phyloP scores from a whole-genome alignment of 2,888 invertebrate species.

The Hymenopus coronatus region DNA sequence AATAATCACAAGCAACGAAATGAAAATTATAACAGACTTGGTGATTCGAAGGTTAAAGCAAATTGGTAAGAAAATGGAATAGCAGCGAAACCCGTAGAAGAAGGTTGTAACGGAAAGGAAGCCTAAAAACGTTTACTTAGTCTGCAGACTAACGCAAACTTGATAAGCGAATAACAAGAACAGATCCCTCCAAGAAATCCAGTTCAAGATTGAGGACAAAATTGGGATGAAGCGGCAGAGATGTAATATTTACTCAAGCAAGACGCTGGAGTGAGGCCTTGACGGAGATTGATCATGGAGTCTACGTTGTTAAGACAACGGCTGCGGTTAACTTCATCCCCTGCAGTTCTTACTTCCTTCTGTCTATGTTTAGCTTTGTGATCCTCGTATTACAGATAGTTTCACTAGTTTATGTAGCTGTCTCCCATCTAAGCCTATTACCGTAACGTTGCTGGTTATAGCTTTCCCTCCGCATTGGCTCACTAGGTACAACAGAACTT shows the following conservation, averaged over 20 bases:
- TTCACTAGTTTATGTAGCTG: background rate
- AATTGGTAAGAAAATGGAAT: background rate
- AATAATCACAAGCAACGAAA: too few relatives aligned
- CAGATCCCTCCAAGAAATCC: background rate
- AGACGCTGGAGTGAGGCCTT: background rate
- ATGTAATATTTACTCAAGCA: background rate
- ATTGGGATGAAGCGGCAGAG: background rate
- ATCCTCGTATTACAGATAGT: background rate
- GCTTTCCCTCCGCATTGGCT: too few relatives aligned
- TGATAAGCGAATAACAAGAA: background rate
- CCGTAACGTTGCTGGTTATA: too few relatives aligned
- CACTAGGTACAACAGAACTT: too few relatives aligned
- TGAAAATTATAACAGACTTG: too few relatives aligned
- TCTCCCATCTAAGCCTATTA: too few relatives aligned
- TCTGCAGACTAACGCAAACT: background rate
- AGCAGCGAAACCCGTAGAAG: background rate
- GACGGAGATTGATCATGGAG: slow-evolving; percentile 6
- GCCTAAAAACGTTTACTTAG: background rate
- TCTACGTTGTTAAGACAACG: background rate
- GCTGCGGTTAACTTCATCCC: background rate
- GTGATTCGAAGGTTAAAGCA: background rate
- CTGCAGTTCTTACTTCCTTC: background rate
- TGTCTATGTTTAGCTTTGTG: background rate
- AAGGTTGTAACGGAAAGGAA: background rate
- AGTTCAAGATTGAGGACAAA: background rate